Conservation (phyloP, 2,797 vertebrate genomes). For the Clarias pachynema region DNA sequence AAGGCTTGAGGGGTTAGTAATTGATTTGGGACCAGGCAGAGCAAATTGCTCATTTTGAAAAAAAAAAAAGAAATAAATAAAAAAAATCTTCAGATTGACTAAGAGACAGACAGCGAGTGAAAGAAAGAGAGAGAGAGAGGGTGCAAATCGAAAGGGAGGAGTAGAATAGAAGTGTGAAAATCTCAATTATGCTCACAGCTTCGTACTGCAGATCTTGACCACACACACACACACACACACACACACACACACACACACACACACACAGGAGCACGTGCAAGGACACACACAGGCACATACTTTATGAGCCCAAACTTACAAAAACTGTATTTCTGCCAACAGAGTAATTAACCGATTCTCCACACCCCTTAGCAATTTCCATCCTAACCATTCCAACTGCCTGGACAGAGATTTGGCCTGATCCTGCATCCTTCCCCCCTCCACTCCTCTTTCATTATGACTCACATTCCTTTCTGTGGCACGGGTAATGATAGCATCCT, state of each 20-base stretch:
- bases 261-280: not conserved
- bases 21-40: slow-evolving; percentile 53
- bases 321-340: slow-evolving; percentile 16
- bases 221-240: slow-evolving; percentile 11
- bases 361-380: slow-evolving; percentile 12
- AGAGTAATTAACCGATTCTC: slow-evolving; percentile 36
- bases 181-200: slow-evolving; percentile 47
- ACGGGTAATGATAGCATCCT: slow-evolving; percentile 39
- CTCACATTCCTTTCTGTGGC: slow-evolving; percentile 31
- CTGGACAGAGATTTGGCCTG: slow-evolving; percentile 9
- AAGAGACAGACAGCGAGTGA: not conserved
- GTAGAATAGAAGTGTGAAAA: slow-evolving; percentile 51
- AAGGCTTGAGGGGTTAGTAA: slow-evolving; percentile 45
- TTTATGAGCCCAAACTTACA: not conserved
- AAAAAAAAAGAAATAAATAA: not conserved
- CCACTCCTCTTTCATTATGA: not conserved
- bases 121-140: not conserved
- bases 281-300: not conserved
- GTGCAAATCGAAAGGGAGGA: slow-evolving; percentile 12
- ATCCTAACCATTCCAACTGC: not conserved
- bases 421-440: not conserved
- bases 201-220: slow-evolving; percentile 31
- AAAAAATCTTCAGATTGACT: slow-evolving; percentile 5
- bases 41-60: slow-evolving; percentile 50
- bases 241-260: slow-evolving; percentile 13